Evolutionary conservation across 2,888 invertebrate genomes (phyloP), one percentile per base, ranked within the genome.

Genomic region (Plagodis pulveraria): DNA sequence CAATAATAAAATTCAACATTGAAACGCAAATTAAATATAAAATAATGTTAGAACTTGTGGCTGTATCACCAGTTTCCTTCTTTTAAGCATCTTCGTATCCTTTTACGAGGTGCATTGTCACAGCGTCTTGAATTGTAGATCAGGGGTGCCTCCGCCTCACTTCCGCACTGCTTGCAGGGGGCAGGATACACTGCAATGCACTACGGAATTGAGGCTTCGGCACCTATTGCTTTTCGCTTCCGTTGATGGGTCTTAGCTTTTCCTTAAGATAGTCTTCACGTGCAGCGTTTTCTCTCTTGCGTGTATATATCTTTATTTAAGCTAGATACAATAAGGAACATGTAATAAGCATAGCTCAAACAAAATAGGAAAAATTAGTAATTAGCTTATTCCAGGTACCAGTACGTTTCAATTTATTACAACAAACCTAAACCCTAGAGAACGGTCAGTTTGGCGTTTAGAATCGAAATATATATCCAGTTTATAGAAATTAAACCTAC

Each of bases 131-230:
- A 69, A 64, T 66, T 68, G 90, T 80, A 61, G 89, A 72, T 75
- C 66, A 67, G 76, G 86, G 81, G 76, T 84, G 78, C 77, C 92
- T 94, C 93, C 93, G 87, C 96, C 96, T 97, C 97, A 97, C 96
- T 96, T 96, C 97, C 97, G 96, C 96, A 96, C 96, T 96, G 97
- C 97, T 97, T 97, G 97, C 97, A 97, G 96, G 95, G 93, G 94
- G 94, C 94, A 86, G 84, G 88, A 94, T 91, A 96, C 96, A 96
- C 97, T 97, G 97, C 97, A 97, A 97, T 97, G 97, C 97, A 97
- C 97, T 97, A 97, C 97, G 97, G 97, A 97, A 97, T 97, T 97
- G 97, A 97, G 94, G 95, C 89, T 93, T 94, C 93, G 93, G 93
- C 93, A 92, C 93, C 94, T 78, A 74, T 67, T 66, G 62, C 60